Percentiles rank a stretch among this genome's conserved stretches.
Evolutionary conservation across 2,888 invertebrate genomes (phyloP).

Genomic region (Yponomeuta evonymella): DNA sequence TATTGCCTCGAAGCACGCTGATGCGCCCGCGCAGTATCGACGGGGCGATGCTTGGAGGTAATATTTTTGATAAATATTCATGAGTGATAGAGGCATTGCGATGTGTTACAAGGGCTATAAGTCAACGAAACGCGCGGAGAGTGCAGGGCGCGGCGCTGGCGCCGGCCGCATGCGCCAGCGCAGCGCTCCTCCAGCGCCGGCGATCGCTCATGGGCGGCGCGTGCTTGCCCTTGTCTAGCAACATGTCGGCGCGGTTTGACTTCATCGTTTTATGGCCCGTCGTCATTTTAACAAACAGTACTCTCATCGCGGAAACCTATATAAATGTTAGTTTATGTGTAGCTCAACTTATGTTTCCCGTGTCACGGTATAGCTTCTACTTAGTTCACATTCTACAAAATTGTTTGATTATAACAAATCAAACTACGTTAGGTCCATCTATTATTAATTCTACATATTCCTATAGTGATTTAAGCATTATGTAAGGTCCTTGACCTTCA

Average conservation of each 20-base stretch:
- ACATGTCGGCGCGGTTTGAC: slow-evolving; percentile 59
- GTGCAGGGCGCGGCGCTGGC: slow-evolving; percentile 20
- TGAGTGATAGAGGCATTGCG: slow-evolving; percentile 71
- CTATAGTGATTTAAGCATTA: no score
- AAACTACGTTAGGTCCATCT: no score
- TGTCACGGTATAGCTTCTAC: background rate
- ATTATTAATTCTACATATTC: no score
- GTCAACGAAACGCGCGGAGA: slow-evolving; percentile 55
- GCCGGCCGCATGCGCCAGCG: slow-evolving; percentile 24
- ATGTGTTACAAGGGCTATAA: slow-evolving; percentile 68
- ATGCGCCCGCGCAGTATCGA: slow-evolving; percentile 37
- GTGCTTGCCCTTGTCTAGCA: slow-evolving; percentile 43
- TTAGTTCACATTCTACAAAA: background rate
- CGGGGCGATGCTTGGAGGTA: slow-evolving; percentile 50
- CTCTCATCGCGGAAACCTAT: slow-evolving; percentile 59
- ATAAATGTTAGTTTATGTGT: slow-evolving; percentile 45
- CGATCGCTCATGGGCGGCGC: slow-evolving; percentile 37
- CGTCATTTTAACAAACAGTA: slow-evolving; percentile 41
- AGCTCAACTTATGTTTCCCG: no score
- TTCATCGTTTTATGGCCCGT: slow-evolving; percentile 62
- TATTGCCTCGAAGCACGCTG: slow-evolving; percentile 54
- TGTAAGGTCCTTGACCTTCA: no score
- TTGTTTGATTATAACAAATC: no score
- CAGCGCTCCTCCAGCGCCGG: slow-evolving; percentile 27
- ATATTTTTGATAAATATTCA: slow-evolving; percentile 72